These are phyloP conservation scores for Sebastes nivosus DNA, from an alignment of 2,797 vertebrate species.

Conservation along the genomic window DNA sequence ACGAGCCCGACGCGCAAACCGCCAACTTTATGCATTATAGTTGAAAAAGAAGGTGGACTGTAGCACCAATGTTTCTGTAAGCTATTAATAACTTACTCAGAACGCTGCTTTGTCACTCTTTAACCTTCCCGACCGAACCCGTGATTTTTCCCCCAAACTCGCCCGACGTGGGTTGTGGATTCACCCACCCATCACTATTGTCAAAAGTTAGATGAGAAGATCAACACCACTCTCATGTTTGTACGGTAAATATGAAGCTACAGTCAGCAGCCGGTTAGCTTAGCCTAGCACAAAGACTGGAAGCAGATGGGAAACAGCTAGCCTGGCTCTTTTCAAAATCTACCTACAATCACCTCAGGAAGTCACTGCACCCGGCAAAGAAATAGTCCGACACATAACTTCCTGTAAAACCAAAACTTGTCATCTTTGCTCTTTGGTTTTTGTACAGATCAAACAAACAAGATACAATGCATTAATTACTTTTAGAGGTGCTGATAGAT, in stretches of 20 bases:
- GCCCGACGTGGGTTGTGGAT: too few species aligned
- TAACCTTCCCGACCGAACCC: rapidly evolving
- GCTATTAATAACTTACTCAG: too few species aligned
- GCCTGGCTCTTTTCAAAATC: not conserved
- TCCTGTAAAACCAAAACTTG: not conserved
- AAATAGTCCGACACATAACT: not conserved
- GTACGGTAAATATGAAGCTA: not conserved
- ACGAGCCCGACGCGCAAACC: too few species aligned
- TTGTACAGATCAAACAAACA: not conserved
- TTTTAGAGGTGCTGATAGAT: not conserved
- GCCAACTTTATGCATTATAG: too few species aligned
- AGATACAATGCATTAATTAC: not conserved
- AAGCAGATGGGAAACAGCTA: not conserved
- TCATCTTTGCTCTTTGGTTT: not conserved
- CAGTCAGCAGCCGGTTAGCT: not conserved
- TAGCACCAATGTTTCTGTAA: too few species aligned
- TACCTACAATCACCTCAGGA: not conserved
- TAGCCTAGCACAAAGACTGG: not conserved
- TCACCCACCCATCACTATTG: not conserved
- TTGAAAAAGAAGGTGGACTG: too few species aligned
- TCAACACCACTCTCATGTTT: not conserved
- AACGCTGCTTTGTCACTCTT: too few species aligned
- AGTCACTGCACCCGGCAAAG: not conserved
- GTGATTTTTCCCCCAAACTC: rapidly evolving
- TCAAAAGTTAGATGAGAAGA: not conserved